These are phyloP conservation scores for Xanthia togata DNA, from an alignment of 2,888 invertebrate genomes.

Conservation along the genomic window DNA sequence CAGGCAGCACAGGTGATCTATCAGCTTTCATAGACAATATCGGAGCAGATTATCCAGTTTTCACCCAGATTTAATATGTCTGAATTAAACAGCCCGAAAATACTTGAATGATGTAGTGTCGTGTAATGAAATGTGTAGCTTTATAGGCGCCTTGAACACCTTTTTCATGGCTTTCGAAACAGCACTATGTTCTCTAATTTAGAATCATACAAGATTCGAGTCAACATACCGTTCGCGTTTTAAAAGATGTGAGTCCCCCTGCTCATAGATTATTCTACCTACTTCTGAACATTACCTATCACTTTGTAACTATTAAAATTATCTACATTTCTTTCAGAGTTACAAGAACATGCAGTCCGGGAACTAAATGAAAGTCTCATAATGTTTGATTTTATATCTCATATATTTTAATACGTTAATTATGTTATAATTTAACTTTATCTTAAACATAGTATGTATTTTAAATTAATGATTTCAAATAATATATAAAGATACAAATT, in stretches of 20 bases:
- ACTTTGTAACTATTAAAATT: background rate
- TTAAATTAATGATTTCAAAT: slow-evolving; percentile 55
- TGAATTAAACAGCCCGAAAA: background rate
- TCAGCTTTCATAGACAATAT: background rate
- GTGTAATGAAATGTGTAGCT: background rate
- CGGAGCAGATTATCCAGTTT: background rate
- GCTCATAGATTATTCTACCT: too few relatives aligned
- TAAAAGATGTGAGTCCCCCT: background rate
- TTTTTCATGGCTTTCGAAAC: background rate
- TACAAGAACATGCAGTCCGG: slow-evolving; percentile 68
- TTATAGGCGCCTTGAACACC: too few relatives aligned
- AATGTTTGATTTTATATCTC: slow-evolving; percentile 31
- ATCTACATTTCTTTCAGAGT: slow-evolving; percentile 70
- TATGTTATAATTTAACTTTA: slow-evolving; percentile 41
- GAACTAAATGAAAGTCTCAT: slow-evolving; percentile 50
- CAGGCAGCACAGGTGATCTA: slow-evolving; percentile 91
- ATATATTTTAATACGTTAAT: slow-evolving; percentile 40
- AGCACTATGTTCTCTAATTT: background rate
- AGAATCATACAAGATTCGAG: background rate
- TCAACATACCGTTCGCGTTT: background rate
- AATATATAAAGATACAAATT: slow-evolving; percentile 28
- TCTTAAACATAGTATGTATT: slow-evolving; percentile 12
- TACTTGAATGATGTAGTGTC: background rate
- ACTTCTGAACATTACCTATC: background rate
- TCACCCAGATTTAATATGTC: background rate